Percentiles rank a stretch among this genome's conserved stretches.
These are phyloP conservation scores for Sinohyriopsis cumingii DNA, from an alignment of 2,888 invertebrate species.

Conservation along the genomic window DNA sequence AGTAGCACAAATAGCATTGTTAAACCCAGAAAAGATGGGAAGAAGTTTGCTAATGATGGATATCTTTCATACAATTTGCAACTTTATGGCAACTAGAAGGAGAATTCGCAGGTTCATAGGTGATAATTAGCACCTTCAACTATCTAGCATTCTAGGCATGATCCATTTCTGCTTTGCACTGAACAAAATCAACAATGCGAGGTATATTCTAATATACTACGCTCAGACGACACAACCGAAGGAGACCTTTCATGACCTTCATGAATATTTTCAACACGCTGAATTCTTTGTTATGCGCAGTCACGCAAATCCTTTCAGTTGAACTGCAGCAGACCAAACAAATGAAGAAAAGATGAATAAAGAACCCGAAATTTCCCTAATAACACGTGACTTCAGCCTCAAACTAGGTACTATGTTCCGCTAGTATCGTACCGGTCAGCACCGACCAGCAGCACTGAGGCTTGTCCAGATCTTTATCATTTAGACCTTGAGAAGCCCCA, in stretches of 20 bases:
- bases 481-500: conserved; percentile 4
- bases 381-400: conserved; percentile 30
- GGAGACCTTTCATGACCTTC: background rate
- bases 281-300: conserved; percentile 31
- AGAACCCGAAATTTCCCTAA: conserved; percentile 34
- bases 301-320: conserved; percentile 29
- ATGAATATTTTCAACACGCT: conserved; percentile 18
- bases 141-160: too few relatives aligned
- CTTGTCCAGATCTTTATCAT: background rate
- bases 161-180: too few relatives aligned
- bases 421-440: conserved; percentile 34
- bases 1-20: too few relatives aligned
- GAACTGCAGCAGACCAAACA: conserved; percentile 34
- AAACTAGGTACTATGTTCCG: conserved; percentile 24
- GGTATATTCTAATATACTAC: too few relatives aligned
- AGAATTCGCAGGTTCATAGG: too few relatives aligned
- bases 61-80: too few relatives aligned
- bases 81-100: too few relatives aligned
- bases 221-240: too few relatives aligned
- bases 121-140: too few relatives aligned
- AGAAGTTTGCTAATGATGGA: too few relatives aligned
- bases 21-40: too few relatives aligned
- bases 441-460: conserved; percentile 14
- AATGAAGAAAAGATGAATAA: conserved; percentile 29
- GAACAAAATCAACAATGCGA: too few relatives aligned